Evolutionary conservation across 1,140 invertebrate species (phyloP).

Genomic region (Atta cephalotes): DNA sequence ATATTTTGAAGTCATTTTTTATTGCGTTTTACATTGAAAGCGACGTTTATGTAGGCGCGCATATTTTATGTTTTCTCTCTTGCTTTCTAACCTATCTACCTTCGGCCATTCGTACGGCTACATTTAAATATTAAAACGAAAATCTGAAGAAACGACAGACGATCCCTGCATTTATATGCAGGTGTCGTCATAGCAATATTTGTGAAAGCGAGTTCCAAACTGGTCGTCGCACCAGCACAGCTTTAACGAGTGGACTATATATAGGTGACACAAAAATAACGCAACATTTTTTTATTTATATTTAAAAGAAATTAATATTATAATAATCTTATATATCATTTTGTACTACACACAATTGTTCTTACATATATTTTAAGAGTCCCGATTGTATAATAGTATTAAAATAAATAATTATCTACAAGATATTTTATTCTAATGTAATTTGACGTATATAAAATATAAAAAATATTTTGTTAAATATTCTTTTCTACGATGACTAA

Average conservation of each 20-base stretch:
- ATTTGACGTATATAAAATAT: neutral
- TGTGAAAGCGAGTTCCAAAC: conserved; percentile 37
- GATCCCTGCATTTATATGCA: conserved; percentile 80
- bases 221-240: conserved; percentile 23
- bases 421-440: neutral
- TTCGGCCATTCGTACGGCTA: conserved; percentile 22
- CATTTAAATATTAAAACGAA: conserved; percentile 77
- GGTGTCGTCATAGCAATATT: conserved; percentile 77
- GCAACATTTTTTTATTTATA: neutral
- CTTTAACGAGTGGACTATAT: conserved; percentile 5
- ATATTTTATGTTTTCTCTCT: conserved; percentile 35
- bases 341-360: neutral
- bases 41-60: neutral
- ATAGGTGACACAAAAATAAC: conserved; percentile 17
- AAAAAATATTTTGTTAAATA: neutral
- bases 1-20: neutral
- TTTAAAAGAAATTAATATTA: conserved; percentile 10
- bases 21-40: neutral
- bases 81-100: conserved; percentile 18
- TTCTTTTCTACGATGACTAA: neutral
- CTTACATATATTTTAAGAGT: neutral
- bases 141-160: conserved; percentile 66
- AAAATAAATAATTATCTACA: neutral
- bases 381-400: neutral
- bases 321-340: neutral